Percentiles rank a stretch among this genome's conserved stretches.
These are phyloP conservation scores for Hypomecis punctinalis DNA, from an alignment of 2,888 invertebrate species.

Conservation along the genomic window DNA sequence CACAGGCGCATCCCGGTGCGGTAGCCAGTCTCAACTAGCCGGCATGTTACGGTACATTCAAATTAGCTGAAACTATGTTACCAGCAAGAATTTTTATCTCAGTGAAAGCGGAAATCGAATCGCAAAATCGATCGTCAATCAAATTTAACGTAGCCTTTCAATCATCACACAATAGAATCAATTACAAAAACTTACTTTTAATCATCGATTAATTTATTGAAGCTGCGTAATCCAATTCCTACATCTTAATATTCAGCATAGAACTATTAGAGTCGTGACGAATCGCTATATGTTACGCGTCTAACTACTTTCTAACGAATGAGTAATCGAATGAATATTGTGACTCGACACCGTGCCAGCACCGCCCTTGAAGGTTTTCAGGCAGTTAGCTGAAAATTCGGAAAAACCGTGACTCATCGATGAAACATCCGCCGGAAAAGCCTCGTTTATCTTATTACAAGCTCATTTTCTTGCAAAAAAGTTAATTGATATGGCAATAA, in stretches of 20 bases:
- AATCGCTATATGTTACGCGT: constrained; percentile 58
- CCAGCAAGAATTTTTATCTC: constrained; percentile 36
- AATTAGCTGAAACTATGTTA: constrained; percentile 74
- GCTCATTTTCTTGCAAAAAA: constrained; percentile 61
- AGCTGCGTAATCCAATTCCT: constrained; percentile 36
- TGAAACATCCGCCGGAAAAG: constrained; percentile 73
- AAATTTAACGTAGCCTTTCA: constrained; percentile 30
- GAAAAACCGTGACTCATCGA: constrained; percentile 79
- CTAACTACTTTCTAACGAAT: constrained; percentile 68
- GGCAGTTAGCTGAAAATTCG: constrained; percentile 65
- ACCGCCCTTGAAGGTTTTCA: constrained; percentile 76
- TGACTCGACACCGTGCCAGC: constrained; percentile 58
- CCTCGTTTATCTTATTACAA: constrained; percentile 66
- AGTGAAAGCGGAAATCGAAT: constrained; percentile 36
- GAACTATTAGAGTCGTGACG: constrained; percentile 53
- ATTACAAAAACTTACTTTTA: constrained; percentile 39
- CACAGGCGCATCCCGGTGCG: constrained; percentile 63
- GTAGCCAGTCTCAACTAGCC: constrained; percentile 58
- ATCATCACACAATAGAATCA: constrained; percentile 36
- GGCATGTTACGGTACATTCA: constrained; percentile 76
- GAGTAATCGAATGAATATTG: constrained; percentile 65
- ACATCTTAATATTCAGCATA: constrained; percentile 52
- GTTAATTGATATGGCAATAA: constrained; percentile 48
- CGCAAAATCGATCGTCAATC: constrained; percentile 34
- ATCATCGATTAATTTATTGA: constrained; percentile 27